Percentiles rank a stretch among this genome's conserved stretches.
phyloP scores from a whole-genome alignment of 1,140 invertebrate genomes.

The Musca domestica region DNA sequence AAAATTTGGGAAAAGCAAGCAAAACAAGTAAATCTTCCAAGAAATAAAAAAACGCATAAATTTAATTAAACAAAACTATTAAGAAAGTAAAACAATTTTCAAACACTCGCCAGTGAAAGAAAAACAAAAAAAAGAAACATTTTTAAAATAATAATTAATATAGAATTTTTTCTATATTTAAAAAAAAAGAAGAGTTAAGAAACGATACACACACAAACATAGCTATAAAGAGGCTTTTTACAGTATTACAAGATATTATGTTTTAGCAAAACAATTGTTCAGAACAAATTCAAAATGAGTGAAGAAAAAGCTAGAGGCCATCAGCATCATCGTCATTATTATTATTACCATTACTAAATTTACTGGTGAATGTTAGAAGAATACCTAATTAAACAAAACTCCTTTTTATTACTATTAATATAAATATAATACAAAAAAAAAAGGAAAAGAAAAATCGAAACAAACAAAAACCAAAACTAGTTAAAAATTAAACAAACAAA shows the following conservation, averaged over 20 bases:
- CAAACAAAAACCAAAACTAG: background rate
- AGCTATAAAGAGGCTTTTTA: slow-evolving; percentile 19
- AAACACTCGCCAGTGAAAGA: slow-evolving; percentile 20
- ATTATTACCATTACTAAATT: no score
- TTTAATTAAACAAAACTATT: background rate
- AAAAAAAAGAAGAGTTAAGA: no score
- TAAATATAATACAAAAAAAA: background rate
- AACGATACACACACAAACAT: no score
- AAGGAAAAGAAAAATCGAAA: background rate
- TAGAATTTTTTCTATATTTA: no score
- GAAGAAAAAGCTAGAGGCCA: no score
- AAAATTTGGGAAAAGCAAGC: background rate
- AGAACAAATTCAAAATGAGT: slow-evolving; percentile 5
- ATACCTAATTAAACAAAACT: slow-evolving; percentile 3
- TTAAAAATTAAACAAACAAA: slow-evolving; percentile 9
- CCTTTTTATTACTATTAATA: no score
- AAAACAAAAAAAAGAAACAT: background rate
- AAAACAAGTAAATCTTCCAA: slow-evolving; percentile 19
- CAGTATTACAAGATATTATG: slow-evolving; percentile 14
- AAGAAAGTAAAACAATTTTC: background rate
- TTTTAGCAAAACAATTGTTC: no score
- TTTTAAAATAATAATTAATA: background rate
- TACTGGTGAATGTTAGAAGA: slow-evolving; percentile 13
- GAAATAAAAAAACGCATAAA: slow-evolving; percentile 16
- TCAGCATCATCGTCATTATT: no score